Base-by-base conservation (phyloP, 2,888 invertebrate species). In the Conistra vaccinii region DNA sequence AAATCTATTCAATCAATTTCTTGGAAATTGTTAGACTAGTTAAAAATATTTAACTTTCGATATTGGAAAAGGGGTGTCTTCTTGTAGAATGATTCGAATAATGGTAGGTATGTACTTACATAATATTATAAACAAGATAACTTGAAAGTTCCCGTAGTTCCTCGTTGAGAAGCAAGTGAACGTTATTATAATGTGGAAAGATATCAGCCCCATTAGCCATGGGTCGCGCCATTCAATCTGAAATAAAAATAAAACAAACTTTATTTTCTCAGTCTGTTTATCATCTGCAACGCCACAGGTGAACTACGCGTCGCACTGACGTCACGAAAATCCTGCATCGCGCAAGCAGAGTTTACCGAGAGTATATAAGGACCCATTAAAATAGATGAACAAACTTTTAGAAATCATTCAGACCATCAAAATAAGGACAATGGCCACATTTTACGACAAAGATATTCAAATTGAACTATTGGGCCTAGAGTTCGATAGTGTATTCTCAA, bases 141-240 rank as follows among this genome's bases (percentile, higher is more conserved):
- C 98, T 97, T 99, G 98, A 91, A 98, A 98, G 94, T 98, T 98
- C 81, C 98, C 98, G 95, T 98, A 98, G 94, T 98, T 98, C 89
- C 98, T 97, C 60, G 98, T 98, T 89, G 98, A 97, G 73, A 98
- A 94, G 60, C 98, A 98, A 87, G 98, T 98, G 90, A 98, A 97
- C 77, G 98, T 98, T 45, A 98, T 97, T 66, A 98, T 94, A 60
- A 98, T 93, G 92, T 99, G 99, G 92, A 98, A 97, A 61, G 97
- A 95, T 85, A 98, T 94, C 23, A 99, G 94, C 26, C 97, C 98
- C 81, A 98, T 98, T 23, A 99, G 96, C 98, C 98, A 98, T 10
- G 98, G 98, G 93, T 99, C 99, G 88, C 97, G 97, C 98, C 98
- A 99, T 92, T 99, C 98, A 93, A 99, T 98, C 98, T 98, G 96